Evolutionary conservation across 2,113 vertebrate species (phyloP).

Genomic region (Ranitomeya variabilis): DNA sequence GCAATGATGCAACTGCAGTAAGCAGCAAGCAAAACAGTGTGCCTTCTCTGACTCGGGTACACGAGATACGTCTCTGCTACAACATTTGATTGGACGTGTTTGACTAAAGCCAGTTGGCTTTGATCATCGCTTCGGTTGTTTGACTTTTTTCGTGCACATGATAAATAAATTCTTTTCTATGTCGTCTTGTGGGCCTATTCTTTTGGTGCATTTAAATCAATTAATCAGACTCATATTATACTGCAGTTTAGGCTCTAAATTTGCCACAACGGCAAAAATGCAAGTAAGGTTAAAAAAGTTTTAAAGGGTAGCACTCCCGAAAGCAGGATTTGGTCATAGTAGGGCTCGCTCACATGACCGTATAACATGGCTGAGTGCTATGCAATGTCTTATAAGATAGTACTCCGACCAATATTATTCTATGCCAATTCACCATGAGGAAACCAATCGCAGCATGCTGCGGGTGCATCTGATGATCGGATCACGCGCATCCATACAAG

Average conservation of each 20-base stretch:
- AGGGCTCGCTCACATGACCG: too few species aligned
- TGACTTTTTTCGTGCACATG: constrained; percentile 80
- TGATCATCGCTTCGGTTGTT: constrained; percentile 81
- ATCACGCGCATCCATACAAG: too few species aligned
- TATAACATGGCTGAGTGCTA: too few species aligned
- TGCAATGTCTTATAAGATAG: too few species aligned
- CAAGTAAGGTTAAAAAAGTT: background rate
- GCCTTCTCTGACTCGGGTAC: constrained; percentile 69
- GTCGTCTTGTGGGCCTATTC: constrained; percentile 70
- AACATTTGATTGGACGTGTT: constrained; percentile 72
- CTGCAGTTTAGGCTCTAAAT: background rate
- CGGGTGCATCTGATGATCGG: too few species aligned
- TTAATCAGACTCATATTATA: background rate
- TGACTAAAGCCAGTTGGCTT: constrained; percentile 79
- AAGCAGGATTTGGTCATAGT: background rate
- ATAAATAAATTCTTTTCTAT: constrained; percentile 87
- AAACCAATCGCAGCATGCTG: too few species aligned
- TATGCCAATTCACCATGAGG: too few species aligned
- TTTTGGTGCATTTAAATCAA: constrained; percentile 57
- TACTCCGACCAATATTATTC: too few species aligned
- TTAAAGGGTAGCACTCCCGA: background rate
- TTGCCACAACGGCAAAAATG: background rate
- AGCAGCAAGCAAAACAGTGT: constrained; percentile 49
- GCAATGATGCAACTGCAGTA: constrained; percentile 32
- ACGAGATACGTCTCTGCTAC: constrained; percentile 71